Base-by-base conservation (phyloP, 2,888 invertebrate genomes). In the Lutraria lutraria region DNA sequence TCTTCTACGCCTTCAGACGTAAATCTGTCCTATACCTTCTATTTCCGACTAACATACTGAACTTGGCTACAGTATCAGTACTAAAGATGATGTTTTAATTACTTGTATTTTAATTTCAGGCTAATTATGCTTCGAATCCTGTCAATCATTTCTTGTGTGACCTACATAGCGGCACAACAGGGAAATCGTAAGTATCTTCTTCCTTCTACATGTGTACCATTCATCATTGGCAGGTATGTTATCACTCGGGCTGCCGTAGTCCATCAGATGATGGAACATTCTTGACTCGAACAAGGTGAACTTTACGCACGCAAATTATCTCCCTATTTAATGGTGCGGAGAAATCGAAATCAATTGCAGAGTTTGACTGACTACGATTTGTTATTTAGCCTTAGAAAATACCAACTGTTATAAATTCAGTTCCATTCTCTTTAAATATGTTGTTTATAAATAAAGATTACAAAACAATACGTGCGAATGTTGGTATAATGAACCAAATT, bases 131-230 rank as follows among this genome's bases (percentile, higher is more conserved):
- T 88, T 53, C 81, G 76, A 16, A 21, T 87, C 15, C 31, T 88
- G 72, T 56, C 86, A 63, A 34, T 88, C 19, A 72, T 88, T 34
- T 79, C 86, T 6, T 79, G 85, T 76, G 83, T 90, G 29, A 83
- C 87, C 56, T 89, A 87, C 56, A 80, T 88, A 83, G 31, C 84
- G n/a, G 88, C 91, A 52, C 88, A 89, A 82, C 89, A 88, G 81
- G 87, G 85, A 54, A 90, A 83, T 79, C 87, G 89, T 90, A 72
- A 90, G 88, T 88, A 90, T 31, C 52, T 31, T 72, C 31, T 25
- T 21, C 16, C 8, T 52, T 1, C 16, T 31, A 8, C 31, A 82
- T 21, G 60, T 54, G 16, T 56, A 56, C 19, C 0, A 15, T 13
- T 52, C 13, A 52, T 52, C 52, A n/a, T 16, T 53, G 19, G 0